A percentile compares a stretch with the other conserved stretches of the same genome.
phyloP scores from a whole-genome alignment of 2,113 vertebrate genomes.

The Ondatra zibethicus region DNA sequence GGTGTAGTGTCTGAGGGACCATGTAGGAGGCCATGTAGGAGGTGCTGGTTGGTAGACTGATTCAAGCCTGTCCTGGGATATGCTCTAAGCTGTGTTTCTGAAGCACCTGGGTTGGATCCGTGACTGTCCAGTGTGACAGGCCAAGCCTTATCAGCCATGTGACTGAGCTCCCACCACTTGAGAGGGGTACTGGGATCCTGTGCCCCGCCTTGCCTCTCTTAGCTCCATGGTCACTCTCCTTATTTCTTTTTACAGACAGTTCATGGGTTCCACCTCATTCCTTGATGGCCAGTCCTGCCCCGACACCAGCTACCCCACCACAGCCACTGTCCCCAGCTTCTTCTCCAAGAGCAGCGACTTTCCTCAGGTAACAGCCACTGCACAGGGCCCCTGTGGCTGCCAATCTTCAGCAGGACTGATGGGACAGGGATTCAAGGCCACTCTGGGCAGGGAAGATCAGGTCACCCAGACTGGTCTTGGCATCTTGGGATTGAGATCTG shows the following conservation, averaged over 20 bases:
- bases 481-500: not conserved
- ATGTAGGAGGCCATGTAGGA: not conserved
- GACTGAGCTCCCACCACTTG: not conserved
- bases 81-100: not conserved
- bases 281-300: slow-evolving; percentile 76
- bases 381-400: not conserved
- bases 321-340: slow-evolving; percentile 78
- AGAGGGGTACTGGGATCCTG: too few relatives aligned
- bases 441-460: not conserved
- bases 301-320: slow-evolving; percentile 81
- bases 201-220: not conserved
- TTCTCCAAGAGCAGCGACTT: slow-evolving; percentile 84
- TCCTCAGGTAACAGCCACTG: slow-evolving; percentile 84
- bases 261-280: slow-evolving; percentile 77
- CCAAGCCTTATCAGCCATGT: not conserved
- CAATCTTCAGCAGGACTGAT: not conserved
- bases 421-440: not conserved
- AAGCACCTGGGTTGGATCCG: too few relatives aligned
- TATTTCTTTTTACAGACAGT: slow-evolving; percentile 80
- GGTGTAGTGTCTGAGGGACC: not conserved
- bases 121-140: not conserved
- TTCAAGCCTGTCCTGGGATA: not conserved
- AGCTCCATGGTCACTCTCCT: not conserved
- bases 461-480: not conserved
- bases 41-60: too few relatives aligned